Evolutionary conservation across 2,888 invertebrate genomes (phyloP), one percentile per base, ranked within the genome.

Genomic region (Brachypalpus laphriformis): DNA sequence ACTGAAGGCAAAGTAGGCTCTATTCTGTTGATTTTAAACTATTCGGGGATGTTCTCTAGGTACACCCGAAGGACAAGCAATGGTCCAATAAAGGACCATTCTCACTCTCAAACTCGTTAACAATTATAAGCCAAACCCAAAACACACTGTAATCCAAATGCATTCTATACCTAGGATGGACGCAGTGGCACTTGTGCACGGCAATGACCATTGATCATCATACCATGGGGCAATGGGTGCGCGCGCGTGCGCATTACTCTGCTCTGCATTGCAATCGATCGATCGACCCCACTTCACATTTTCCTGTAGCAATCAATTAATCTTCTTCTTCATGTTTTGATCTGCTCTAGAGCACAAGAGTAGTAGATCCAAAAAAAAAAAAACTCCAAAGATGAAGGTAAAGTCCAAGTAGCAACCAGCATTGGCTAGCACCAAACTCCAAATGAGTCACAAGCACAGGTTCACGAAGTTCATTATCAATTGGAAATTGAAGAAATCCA

Each of bases 391-490:
- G 25, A 14, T 8, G 20, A 25, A 37, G 6, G 1, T 4, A 45
- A 51, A 42, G 25, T n/a, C 42, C 9, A 25, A 61, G 51, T 28
- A 5, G 51, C 45, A 59, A 25, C 34, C 25, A 40, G 6, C 66
- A 20, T 9, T 54, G 54, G 37, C 49, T 40, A n/a, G 70, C 25
- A 9, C 34, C 7, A 34, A 28, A 14, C 22, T 51, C 16, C 42
- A 31, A 65, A 56, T 57, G 45, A 77, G 57, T 56, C 72, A 72
- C 74, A 72, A 76, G 83, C 81, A 70, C 85, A 85, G 76, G 85
- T 85, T 85, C 85, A 81, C 75, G 81, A 85, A 85, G 85, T 85
- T 85, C 85, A 85, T 85, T 85, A 85, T 81, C 81, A 76, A 85
- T 81, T 76, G 65, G 71, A 81, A 81, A 81, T 85, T 71, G 75